phyloP scores from a whole-genome alignment of 2,797 vertebrate genomes.

The Centroberyx gerrardi region DNA sequence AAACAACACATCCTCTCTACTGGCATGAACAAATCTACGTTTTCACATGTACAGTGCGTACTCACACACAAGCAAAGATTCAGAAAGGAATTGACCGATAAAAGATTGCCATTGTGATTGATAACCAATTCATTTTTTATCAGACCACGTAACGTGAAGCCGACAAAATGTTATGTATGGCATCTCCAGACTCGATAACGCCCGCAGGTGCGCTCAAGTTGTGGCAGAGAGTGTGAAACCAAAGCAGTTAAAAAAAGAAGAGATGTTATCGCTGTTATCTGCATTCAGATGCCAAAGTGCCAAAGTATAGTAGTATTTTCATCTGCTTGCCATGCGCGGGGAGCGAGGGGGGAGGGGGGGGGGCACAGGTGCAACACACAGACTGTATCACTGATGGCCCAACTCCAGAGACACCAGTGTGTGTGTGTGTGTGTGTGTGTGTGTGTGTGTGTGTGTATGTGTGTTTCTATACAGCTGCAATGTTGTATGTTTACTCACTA shows the following conservation, averaged over 20 bases:
- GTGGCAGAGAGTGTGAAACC: constrained; percentile 75
- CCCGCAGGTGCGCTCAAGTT: constrained; percentile 76
- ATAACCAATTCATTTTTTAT: constrained; percentile 36
- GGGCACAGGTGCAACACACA: constrained; percentile 70
- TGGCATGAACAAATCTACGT: neutral
- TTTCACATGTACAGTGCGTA: neutral
- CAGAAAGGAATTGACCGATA: neutral
- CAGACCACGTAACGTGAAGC: constrained; percentile 38
- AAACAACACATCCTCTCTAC: constrained; percentile 6
- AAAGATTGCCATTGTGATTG: constrained; percentile 14
- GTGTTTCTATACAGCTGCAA: constrained; percentile 75
- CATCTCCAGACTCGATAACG: constrained; percentile 40
- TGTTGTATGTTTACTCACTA: constrained; percentile 63
- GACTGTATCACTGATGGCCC: constrained; percentile 62
- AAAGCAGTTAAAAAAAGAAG: constrained; percentile 74
- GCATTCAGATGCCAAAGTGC: constrained; percentile 64
- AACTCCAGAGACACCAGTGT: constrained; percentile 48
- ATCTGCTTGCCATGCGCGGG: constrained; percentile 16
- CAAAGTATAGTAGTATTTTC: constrained; percentile 42
- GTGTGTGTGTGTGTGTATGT: constrained; percentile 37
- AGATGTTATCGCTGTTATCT: constrained; percentile 76
- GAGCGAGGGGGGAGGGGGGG: neutral
- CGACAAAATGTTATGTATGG: constrained; percentile 24
- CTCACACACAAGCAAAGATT: constrained; percentile 1
- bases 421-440: constrained; percentile 14